phyloP scores from a whole-genome alignment of 2,888 invertebrate genomes.

The Tholera decimalis region DNA sequence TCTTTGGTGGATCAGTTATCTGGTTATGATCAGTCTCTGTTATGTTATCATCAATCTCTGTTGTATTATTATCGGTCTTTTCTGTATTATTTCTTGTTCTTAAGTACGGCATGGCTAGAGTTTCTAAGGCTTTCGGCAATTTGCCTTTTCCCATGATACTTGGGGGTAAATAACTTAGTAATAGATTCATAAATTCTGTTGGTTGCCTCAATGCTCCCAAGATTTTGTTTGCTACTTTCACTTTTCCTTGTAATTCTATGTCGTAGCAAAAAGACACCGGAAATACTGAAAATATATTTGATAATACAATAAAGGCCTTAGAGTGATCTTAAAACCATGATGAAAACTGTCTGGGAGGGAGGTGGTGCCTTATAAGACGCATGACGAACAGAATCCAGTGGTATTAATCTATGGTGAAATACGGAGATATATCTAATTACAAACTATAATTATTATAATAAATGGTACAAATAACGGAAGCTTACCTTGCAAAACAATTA shows the following conservation, averaged over 20 bases:
- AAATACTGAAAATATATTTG: slow-evolving; percentile 30
- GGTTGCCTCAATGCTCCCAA: slow-evolving; percentile 7
- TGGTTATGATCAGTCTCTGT: background rate
- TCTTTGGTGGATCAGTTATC: background rate
- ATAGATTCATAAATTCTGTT: background rate
- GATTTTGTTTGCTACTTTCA: slow-evolving; percentile 32
- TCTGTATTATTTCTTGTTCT: background rate
- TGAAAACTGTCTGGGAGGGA: too few relatives aligned
- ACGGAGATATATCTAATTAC: too few relatives aligned
- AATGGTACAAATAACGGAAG: background rate
- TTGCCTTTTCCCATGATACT: slow-evolving; percentile 1
- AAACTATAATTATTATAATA: too few relatives aligned
- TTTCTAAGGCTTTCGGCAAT: background rate
- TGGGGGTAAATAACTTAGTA: background rate
- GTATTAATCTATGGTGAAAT: too few relatives aligned
- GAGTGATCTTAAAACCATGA: too few relatives aligned
- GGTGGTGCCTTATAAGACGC: too few relatives aligned
- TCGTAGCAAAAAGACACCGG: slow-evolving; percentile 43
- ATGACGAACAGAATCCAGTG: too few relatives aligned
- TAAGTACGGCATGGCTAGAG: slow-evolving; percentile 6
- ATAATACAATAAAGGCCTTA: background rate
- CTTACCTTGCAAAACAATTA: slow-evolving; percentile 46
- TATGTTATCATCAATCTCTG: background rate
- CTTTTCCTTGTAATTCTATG: slow-evolving; percentile 44
- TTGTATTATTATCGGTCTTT: background rate